These are phyloP conservation scores for Lagocephalus sceleratus DNA, from an alignment of 2,797 vertebrate species.

Conservation along the genomic window DNA sequence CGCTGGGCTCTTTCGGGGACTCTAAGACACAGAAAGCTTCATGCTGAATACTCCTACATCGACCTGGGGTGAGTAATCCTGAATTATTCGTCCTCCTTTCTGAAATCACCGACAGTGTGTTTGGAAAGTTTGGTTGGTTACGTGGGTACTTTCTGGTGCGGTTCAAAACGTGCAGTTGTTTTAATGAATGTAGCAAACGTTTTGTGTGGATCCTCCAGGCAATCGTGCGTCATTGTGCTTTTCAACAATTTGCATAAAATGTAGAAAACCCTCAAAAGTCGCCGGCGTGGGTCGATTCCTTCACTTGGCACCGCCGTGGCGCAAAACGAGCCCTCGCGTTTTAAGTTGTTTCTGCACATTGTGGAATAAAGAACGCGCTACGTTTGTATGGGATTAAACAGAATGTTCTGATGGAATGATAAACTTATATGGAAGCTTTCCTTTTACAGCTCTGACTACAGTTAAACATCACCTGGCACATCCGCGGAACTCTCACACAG, in stretches of 20 bases:
- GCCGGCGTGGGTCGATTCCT: background rate
- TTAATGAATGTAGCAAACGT: too few relatives aligned
- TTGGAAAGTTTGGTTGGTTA: background rate
- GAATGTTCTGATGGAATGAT: too few relatives aligned
- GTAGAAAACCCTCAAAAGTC: background rate
- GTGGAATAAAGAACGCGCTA: too few relatives aligned
- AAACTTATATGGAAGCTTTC: too few relatives aligned
- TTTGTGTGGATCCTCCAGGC: too few relatives aligned
- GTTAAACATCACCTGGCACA: conserved; percentile 18
- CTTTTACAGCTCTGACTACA: conserved; percentile 19
- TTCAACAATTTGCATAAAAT: too few relatives aligned
- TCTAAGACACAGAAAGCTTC: conserved; percentile 63
- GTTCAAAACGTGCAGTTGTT: too few relatives aligned
- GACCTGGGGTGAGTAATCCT: conserved; percentile 59
- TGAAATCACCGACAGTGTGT: conserved; percentile 5
- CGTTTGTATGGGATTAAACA: too few relatives aligned
- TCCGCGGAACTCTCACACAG: conserved; percentile 58
- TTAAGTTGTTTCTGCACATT: too few relatives aligned
- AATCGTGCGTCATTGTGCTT: too few relatives aligned
- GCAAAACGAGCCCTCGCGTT: too few relatives aligned
- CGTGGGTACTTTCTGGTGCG: background rate
- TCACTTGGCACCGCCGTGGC: background rate
- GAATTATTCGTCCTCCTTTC: background rate
- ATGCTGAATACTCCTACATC: conserved; percentile 63
- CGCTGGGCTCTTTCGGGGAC: conserved; percentile 56